phyloP scores from a whole-genome alignment of 2,797 vertebrate species.

The Mormyrus proboscirostris region DNA sequence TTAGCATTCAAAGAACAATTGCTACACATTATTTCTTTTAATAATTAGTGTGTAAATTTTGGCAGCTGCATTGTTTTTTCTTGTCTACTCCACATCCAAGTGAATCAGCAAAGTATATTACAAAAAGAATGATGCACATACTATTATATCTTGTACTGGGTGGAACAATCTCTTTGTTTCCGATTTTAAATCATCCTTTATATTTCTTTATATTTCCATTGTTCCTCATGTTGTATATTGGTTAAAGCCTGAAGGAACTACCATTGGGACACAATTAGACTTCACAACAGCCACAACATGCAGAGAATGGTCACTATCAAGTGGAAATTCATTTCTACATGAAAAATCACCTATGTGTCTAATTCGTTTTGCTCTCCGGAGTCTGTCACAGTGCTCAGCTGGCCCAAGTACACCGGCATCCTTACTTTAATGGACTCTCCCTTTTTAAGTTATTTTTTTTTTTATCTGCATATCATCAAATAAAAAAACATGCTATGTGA shows the following conservation, averaged over 20 bases:
- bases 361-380: background rate
- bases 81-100: background rate
- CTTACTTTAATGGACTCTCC: background rate
- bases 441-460: background rate
- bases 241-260: background rate
- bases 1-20: background rate
- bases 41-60: background rate
- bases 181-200: background rate
- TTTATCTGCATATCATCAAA: background rate
- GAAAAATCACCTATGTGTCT: background rate
- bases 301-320: background rate
- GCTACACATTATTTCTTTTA: background rate
- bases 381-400: background rate
- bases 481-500: constrained; percentile 1
- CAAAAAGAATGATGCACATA: background rate
- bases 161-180: background rate
- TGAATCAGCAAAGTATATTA: background rate
- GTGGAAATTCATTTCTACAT: background rate
- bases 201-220: background rate
- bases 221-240: background rate
- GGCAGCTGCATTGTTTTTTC: background rate
- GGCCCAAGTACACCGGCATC: background rate
- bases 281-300: background rate
- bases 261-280: background rate
- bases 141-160: background rate